Conservation (phyloP, 2,888 invertebrate genomes). For the Catocala fraxini region DNA sequence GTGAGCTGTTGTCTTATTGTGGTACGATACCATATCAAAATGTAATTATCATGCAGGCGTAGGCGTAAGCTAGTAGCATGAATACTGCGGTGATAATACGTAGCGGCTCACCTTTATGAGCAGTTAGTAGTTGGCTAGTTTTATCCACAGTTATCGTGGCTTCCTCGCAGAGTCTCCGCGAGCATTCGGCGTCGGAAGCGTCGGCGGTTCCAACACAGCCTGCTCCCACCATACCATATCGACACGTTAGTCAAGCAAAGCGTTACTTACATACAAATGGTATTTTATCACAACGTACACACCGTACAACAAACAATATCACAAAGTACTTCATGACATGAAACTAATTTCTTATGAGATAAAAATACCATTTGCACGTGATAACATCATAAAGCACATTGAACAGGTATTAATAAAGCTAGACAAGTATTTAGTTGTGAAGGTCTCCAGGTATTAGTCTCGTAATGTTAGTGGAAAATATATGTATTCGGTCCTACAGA, state of each 20-base stretch:
- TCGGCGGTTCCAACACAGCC: constrained; percentile 69
- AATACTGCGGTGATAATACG: too few species aligned
- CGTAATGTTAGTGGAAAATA: not conserved
- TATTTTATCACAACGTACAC: constrained; percentile 1
- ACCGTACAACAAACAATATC: not conserved
- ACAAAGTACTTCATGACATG: not conserved
- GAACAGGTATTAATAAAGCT: constrained; percentile 1
- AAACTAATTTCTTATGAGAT: not conserved
- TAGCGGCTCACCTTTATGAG: constrained; percentile 53
- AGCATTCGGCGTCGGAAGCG: constrained; percentile 72
- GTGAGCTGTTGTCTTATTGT: too few species aligned
- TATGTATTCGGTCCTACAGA: not conserved
- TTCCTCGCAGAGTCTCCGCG: constrained; percentile 78
- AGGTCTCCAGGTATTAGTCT: too few species aligned
- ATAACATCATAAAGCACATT: constrained; percentile 10
- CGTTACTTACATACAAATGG: constrained; percentile 31
- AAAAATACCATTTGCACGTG: constrained; percentile 6
- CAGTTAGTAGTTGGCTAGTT: constrained; percentile 57
- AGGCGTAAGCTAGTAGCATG: too few species aligned
- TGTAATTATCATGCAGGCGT: too few species aligned
- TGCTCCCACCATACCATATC: constrained; percentile 57
- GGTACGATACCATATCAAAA: too few species aligned
- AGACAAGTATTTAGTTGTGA: not conserved
- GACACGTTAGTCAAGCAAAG: constrained; percentile 52
- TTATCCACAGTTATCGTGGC: constrained; percentile 73